A percentile compares a stretch with the other conserved stretches of the same genome.
Evolutionary conservation across 92 coral and sea anemone genomes (phyloP).

Genomic region (Parazoanthus atlanticus): DNA sequence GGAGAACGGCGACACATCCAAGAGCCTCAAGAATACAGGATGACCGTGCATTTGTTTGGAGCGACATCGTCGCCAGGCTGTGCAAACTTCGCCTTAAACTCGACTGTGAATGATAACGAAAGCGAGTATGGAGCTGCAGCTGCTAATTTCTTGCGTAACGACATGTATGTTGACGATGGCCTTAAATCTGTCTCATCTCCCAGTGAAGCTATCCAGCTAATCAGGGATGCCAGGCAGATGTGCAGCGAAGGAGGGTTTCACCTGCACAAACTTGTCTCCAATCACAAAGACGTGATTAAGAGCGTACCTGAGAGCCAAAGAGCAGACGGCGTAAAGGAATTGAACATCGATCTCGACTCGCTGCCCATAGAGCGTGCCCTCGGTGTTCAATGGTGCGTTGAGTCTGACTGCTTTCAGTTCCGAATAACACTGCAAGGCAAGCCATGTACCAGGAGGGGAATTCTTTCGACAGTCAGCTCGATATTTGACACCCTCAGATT

Average conservation of each 20-base stretch:
- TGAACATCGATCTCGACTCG: neutral
- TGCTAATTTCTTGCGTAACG: no score
- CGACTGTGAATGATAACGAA: no score
- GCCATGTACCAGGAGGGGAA: constrained; percentile 4
- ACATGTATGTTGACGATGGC: no score
- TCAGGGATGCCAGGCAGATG: no score
- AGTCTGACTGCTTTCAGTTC: neutral
- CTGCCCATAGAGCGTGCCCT: neutral
- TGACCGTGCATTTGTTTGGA: neutral
- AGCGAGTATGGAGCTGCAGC: no score
- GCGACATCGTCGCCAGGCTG: no score
- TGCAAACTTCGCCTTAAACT: no score
- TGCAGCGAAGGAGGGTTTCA: neutral
- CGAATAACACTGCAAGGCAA: neutral
- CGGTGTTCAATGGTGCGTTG: neutral
- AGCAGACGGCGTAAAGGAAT: neutral
- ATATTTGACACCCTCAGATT: neutral
- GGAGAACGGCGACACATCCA: constrained; percentile 20
- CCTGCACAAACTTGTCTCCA: neutral
- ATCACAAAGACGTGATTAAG: neutral
- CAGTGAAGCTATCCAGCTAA: no score
- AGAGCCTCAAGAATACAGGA: constrained; percentile 35
- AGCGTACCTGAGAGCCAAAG: neutral
- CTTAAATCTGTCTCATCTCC: no score
- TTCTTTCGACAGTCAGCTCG: neutral